Conservation (phyloP, 1,140 invertebrate genomes). For the Tribolium castaneum region DNA sequence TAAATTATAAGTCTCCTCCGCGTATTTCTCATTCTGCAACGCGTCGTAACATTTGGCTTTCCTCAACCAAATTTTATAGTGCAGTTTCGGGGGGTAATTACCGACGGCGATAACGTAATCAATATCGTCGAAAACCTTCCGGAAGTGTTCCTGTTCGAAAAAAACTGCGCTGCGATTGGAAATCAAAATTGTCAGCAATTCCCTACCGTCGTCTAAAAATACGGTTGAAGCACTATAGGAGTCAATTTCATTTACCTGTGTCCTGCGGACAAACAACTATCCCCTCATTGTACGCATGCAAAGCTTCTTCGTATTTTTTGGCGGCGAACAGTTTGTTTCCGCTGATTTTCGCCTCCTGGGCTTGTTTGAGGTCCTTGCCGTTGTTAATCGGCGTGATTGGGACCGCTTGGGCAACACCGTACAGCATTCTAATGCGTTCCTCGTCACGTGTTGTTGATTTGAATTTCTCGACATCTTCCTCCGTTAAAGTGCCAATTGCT, state of each 20-base stretch:
- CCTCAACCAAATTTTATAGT: constrained; percentile 53
- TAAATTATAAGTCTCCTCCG: constrained; percentile 60
- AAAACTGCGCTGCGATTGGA: constrained; percentile 91
- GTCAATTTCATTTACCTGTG: constrained; percentile 66
- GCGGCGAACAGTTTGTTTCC: constrained; percentile 84
- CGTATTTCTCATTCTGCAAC: constrained; percentile 55
- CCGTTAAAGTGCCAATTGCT: constrained; percentile 52
- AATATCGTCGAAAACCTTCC: constrained; percentile 80
- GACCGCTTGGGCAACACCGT: constrained; percentile 50
- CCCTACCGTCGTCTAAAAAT: constrained; percentile 62
- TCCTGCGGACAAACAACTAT: constrained; percentile 73
- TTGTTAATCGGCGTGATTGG: constrained; percentile 58
- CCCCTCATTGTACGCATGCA: constrained; percentile 80
- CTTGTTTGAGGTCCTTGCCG: constrained; percentile 74
- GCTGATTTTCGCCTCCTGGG: constrained; percentile 74
- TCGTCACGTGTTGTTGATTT: constrained; percentile 52
- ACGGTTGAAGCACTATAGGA: background rate
- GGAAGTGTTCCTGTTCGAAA: constrained; percentile 80
- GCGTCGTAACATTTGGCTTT: constrained; percentile 54
- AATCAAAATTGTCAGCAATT: constrained; percentile 78
- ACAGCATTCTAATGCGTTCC: constrained; percentile 57
- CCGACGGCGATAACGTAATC: constrained; percentile 77
- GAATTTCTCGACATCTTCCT: constrained; percentile 52
- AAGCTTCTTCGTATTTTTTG: constrained; percentile 79
- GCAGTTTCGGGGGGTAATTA: constrained; percentile 68